phyloP scores from a whole-genome alignment of 1,140 invertebrate species.

The Harlomillsia oculata region DNA sequence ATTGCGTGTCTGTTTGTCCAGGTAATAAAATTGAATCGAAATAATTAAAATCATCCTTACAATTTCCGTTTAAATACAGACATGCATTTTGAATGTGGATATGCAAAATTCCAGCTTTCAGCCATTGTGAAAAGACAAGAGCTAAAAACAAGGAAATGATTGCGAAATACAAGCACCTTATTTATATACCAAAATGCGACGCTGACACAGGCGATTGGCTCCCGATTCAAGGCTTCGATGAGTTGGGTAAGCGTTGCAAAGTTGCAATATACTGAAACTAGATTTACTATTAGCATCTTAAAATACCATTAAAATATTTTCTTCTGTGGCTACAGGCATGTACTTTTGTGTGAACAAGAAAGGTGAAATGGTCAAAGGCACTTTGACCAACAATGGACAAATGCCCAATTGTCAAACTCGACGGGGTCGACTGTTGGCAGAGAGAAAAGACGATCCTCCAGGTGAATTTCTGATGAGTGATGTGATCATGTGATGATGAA shows the following conservation, averaged over 20 bases:
- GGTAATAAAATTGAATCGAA: slow-evolving; percentile 39
- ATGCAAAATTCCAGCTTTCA: slow-evolving; percentile 47
- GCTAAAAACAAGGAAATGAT: slow-evolving; percentile 63
- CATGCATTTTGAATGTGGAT: slow-evolving; percentile 1
- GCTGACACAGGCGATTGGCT: slow-evolving; percentile 63
- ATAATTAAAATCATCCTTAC: not conserved
- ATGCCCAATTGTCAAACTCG: slow-evolving; percentile 64
- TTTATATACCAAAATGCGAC: slow-evolving; percentile 63
- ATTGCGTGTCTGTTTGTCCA: slow-evolving; percentile 73
- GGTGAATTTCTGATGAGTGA: no score
- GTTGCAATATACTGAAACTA: no score
- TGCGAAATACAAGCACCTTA: slow-evolving; percentile 57
- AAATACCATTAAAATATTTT: not conserved
- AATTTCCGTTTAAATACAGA: not conserved
- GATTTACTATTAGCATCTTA: no score
- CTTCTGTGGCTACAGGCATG: slow-evolving; percentile 42
- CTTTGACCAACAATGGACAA: slow-evolving; percentile 50
- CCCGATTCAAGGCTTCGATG: slow-evolving; percentile 66
- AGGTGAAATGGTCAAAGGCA: slow-evolving; percentile 67
- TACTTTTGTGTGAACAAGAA: slow-evolving; percentile 76
- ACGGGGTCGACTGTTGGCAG: slow-evolving; percentile 31
- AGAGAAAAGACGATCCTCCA: slow-evolving; percentile 27
- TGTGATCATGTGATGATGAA: no score
- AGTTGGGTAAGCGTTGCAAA: slow-evolving; percentile 45
- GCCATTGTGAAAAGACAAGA: slow-evolving; percentile 64